Evolutionary conservation across 2,797 vertebrate genomes (phyloP), one percentile per base, ranked within the genome.

Genomic region (Ctenosaura bakeri): DNA sequence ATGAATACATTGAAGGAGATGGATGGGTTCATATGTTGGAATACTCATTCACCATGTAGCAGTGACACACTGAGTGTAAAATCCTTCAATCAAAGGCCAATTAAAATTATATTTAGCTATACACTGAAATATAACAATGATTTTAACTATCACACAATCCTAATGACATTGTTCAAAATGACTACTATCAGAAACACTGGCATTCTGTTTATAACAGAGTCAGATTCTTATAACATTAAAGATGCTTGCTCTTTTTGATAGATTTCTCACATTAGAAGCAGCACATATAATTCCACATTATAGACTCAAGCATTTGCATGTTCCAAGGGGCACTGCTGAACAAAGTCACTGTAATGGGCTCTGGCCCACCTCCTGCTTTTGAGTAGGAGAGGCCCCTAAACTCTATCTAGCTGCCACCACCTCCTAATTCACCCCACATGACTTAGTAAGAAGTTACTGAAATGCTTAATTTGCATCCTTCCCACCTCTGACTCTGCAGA

Each of bases 171-270:
- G 35, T 50, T 85, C 64, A 56, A 3, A 83, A 87, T 87, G 62
- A 56, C 4, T 0, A n/a, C 69, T 77, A 90, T 80, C 89, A 91
- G 64, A 93, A 93, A 14, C 54, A 42, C 26, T 0, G 16, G 4
- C 52, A 1, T 91, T 93, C 90, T 83, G 46, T 76, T 92, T 94
- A 83, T 74, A 94, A 93, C 86, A 90, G 90, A 73, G 69, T 52
- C n/a, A 59, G 50, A 3, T 12, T 3, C 86, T 85, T 74, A 26
- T 14, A 78, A 16, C 0, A 0, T 20, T 42, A 87, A 22, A 10
- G 46, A 22, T 1, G 20, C 0, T 18, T 52, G 69, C 29, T 8
- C 0, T 0, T 56, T 12, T 8, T 1, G 83, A 56, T 69, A 85
- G 4, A 84, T 71, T 32, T 85, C 10, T 78, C 42, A 46, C 71